Percentiles rank a stretch among this genome's conserved stretches.
phyloP scores from a whole-genome alignment of 1,140 invertebrate species.

The Aphelinus atriplicis region DNA sequence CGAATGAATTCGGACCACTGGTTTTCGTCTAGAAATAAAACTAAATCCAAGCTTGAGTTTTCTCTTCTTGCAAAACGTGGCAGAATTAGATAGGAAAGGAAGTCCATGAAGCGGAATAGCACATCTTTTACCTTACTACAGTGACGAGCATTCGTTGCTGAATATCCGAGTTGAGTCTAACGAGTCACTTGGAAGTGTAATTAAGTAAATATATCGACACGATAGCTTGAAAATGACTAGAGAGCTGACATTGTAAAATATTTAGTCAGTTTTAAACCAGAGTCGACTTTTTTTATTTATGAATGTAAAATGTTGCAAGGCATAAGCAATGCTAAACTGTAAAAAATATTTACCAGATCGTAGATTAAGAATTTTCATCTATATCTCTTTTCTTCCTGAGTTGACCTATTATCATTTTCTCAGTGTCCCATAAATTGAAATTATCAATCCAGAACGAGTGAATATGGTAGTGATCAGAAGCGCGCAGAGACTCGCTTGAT shows the following conservation, averaged over 20 bases:
- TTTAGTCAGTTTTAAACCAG: conserved; percentile 5
- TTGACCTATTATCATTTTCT: not conserved
- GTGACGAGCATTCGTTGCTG: conserved; percentile 12
- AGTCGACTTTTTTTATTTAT: not conserved
- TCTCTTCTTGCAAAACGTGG: too few relatives aligned
- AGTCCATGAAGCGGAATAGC: too few relatives aligned
- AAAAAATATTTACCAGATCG: conserved; percentile 16
- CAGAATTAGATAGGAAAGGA: too few relatives aligned
- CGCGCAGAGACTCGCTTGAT: too few relatives aligned
- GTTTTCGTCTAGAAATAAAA: too few relatives aligned
- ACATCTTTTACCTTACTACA: conserved; percentile 20
- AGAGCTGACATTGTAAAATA: conserved; percentile 15
- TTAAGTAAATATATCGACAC: conserved; percentile 16
- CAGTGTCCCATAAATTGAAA: conserved; percentile 10
- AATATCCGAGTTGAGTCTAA: not conserved
- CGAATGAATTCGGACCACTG: too few relatives aligned
- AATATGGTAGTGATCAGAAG: too few relatives aligned
- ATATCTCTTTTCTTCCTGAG: conserved; percentile 2
- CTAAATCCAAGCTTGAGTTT: too few relatives aligned
- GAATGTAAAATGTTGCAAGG: conserved; percentile 19
- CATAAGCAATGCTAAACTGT: conserved; percentile 18
- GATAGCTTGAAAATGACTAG: not conserved
- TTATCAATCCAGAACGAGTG: too few relatives aligned
- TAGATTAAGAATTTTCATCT: not conserved
- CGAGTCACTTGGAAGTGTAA: conserved; percentile 8